Base-by-base conservation (phyloP, 2,888 invertebrate genomes). In the Oeneis ivallda region DNA sequence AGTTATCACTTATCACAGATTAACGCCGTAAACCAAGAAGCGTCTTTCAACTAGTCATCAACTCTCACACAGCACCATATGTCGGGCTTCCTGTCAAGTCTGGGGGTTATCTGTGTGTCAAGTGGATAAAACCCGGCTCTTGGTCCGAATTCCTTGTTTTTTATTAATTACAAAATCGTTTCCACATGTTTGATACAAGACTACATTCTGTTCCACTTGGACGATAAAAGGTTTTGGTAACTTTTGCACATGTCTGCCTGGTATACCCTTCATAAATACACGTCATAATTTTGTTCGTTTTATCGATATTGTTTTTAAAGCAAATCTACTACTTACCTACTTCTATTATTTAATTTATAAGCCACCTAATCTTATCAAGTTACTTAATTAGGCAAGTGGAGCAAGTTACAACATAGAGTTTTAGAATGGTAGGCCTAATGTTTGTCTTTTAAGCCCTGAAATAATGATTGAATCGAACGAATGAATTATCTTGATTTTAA, bases 11-110 rank as follows among this genome's bases (percentile, higher is more conserved):
- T 17, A 47, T n/a, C 45, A 39, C 10, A 9, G 47, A 47, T 47
- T 9, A n/a, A 10, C 56, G 5, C 11, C 8, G 0, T 19, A 56
- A 56, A 26, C 2, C 17, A 7, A 41, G 19, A 41, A 17, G 15
- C 58, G 34, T 47, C 6, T 17, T 47, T 32, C 26, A 26, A 26
- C 26, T 4, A 26, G 26, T 26, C 26, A 26, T 26, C 26, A 26
- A 26, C 26, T 26, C n/a, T n/a, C n/a, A n/a, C n/a, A n/a, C 10
- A 56, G 64, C 74, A 71, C 84, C 87, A 87, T 79, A 82, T 87
- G 86, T 79, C 71, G 78, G 69, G 72, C 65, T 82, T 76, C 74
- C 74, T 77, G 76, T 78, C 81, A n/a, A n/a, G n/a, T n/a, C n/a
- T n/a, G n/a, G n/a, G n/a, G n/a, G n/a, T n/a, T n/a, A n/a, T n/a